Evolutionary conservation across 2,888 invertebrate species (phyloP).

Genomic region (Aspidiotus rigidus): DNA sequence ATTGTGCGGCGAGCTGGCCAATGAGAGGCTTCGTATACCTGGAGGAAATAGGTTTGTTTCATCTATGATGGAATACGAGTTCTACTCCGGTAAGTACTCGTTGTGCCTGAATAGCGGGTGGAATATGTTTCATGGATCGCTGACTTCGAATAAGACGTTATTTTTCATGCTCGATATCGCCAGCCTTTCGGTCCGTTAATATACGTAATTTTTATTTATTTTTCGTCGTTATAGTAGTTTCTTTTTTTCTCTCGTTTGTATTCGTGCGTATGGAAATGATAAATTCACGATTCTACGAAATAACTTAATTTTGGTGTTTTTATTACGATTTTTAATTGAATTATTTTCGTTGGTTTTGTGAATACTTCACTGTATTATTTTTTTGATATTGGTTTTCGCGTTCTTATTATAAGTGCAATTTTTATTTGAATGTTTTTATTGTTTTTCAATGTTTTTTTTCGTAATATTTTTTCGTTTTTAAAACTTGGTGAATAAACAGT

Average conservation of each 20-base stretch:
- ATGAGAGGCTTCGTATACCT: conserved; percentile 11
- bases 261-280: conserved; percentile 13
- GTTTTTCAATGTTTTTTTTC: neutral
- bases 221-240: neutral
- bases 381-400: conserved; percentile 10
- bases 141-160: conserved; percentile 25
- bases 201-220: conserved; percentile 7
- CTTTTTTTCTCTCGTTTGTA: neutral
- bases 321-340: neutral
- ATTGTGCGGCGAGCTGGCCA: conserved; percentile 11
- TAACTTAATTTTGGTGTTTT: conserved; percentile 10
- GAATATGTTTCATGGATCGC: conserved; percentile 29
- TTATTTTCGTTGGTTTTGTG: conserved; percentile 12
- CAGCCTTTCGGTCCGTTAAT: neutral
- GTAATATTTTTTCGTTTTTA: neutral
- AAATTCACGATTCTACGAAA: conserved; percentile 21
- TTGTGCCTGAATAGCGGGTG: conserved; percentile 28
- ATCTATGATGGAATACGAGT: conserved; percentile 19
- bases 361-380: neutral
- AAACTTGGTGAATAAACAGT: neutral
- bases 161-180: conserved; percentile 12
- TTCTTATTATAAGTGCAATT: too few relatives aligned
- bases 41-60: conserved; percentile 19
- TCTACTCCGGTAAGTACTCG: conserved; percentile 24
- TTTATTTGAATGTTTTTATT: too few relatives aligned